Evolutionary conservation across 2,797 vertebrate genomes (phyloP).

Genomic region (Centroberyx gerrardi): DNA sequence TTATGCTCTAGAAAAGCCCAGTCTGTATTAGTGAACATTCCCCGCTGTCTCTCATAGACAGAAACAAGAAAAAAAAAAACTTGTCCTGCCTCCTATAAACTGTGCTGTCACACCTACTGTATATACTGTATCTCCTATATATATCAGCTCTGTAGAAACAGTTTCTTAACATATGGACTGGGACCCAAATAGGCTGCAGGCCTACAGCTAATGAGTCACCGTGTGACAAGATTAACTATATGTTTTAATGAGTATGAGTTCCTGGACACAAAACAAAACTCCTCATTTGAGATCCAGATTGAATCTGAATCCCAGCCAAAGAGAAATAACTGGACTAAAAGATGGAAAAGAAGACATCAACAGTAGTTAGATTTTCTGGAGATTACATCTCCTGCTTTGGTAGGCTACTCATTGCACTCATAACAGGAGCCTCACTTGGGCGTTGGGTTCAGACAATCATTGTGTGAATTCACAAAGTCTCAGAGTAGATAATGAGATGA

Average conservation of each 20-base stretch:
- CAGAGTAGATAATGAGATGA: conserved; percentile 27
- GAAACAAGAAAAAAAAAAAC: conserved; percentile 44
- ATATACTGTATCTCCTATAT: not conserved
- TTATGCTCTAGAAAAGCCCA: conserved; percentile 42
- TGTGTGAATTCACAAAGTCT: conserved; percentile 17
- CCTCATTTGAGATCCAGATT: no score
- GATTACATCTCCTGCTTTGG: not conserved
- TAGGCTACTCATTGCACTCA: not conserved
- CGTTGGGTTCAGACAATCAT: not conserved
- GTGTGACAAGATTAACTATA: no score
- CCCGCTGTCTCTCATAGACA: conserved; percentile 31
- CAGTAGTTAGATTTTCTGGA: not conserved
- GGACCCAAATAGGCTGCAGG: no score
- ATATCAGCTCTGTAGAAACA: conserved; percentile 7
- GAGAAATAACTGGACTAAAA: no score
- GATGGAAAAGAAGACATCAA: not conserved
- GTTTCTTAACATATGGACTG: conserved; percentile 3
- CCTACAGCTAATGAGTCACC: no score
- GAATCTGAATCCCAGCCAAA: no score
- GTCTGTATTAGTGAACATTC: conserved; percentile 49
- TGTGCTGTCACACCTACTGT: conserved; percentile 33
- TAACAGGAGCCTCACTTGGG: conserved; percentile 10
- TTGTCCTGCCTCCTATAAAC: conserved; percentile 23
- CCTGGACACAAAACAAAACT: no score
- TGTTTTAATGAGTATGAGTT: no score